Evolutionary conservation across 2,888 invertebrate species (phyloP).

Genomic region (Troides aeacus): DNA sequence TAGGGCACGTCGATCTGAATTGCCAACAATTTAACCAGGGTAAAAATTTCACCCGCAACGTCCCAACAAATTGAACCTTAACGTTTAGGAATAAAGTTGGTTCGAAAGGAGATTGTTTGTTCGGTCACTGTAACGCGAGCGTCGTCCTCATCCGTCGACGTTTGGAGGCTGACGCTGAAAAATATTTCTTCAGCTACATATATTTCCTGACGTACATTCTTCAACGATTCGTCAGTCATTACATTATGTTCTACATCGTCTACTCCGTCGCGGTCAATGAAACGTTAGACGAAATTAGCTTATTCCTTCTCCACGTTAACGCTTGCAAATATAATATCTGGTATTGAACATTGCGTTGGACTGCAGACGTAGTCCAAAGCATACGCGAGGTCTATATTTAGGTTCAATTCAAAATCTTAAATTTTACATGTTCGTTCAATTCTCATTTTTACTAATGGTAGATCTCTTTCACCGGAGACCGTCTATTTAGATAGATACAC

Average conservation of each 20-base stretch:
- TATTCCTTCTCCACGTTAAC: no score
- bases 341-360: no score
- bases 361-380: neutral
- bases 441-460: no score
- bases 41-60: slow-evolving; percentile 46
- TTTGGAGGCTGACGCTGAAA: slow-evolving; percentile 60
- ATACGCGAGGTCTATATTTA: slow-evolving; percentile 40
- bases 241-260: neutral
- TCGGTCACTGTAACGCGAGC: slow-evolving; percentile 58
- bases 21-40: slow-evolving; percentile 43
- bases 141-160: slow-evolving; percentile 59
- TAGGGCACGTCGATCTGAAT: slow-evolving; percentile 39
- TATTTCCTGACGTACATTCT: slow-evolving; percentile 26
- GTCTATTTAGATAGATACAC: no score
- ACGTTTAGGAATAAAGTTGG: slow-evolving; percentile 39
- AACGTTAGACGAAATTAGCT: neutral
- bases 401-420: slow-evolving; percentile 42
- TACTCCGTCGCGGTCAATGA: neutral
- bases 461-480: no score
- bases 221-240: neutral
- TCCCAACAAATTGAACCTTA: slow-evolving; percentile 48
- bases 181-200: slow-evolving; percentile 43
- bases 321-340: no score
- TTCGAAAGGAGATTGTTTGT: slow-evolving; percentile 35
- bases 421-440: neutral